Evolutionary conservation across 2,888 invertebrate genomes (phyloP).

Genomic region (Cantharis nigra): DNA sequence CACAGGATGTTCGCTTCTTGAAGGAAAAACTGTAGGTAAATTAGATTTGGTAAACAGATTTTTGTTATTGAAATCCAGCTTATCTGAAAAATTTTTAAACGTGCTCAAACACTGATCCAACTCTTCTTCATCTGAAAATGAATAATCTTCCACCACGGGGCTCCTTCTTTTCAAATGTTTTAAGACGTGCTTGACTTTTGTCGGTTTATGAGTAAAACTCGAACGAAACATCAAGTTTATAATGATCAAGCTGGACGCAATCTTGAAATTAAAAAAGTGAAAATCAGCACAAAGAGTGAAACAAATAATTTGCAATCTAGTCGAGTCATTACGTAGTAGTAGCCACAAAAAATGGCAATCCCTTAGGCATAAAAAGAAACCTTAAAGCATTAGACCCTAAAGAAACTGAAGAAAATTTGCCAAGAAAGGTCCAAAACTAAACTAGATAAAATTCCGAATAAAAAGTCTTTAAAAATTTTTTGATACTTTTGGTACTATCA

Average conservation of each 20-base stretch:
- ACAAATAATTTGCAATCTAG: not conserved
- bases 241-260: not conserved
- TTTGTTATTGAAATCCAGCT: not conserved
- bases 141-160: not conserved
- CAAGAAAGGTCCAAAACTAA: no score
- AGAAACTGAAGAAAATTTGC: no score
- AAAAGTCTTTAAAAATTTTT: no score
- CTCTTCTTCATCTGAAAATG: not conserved
- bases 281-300: not conserved
- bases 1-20: not conserved
- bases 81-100: not conserved
- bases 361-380: no score
- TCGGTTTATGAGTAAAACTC: not conserved
- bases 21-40: not conserved
- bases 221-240: not conserved
- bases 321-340: no score
- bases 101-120: not conserved
- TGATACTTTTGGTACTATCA: no score
- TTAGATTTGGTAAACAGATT: not conserved
- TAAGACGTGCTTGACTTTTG: not conserved
- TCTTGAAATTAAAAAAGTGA: not conserved
- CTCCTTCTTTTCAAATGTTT: not conserved
- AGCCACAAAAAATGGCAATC: no score
- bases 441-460: no score
- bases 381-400: no score